phyloP scores from a whole-genome alignment of 2,113 vertebrate genomes.

The Machaerirhynchus nigripectus region DNA sequence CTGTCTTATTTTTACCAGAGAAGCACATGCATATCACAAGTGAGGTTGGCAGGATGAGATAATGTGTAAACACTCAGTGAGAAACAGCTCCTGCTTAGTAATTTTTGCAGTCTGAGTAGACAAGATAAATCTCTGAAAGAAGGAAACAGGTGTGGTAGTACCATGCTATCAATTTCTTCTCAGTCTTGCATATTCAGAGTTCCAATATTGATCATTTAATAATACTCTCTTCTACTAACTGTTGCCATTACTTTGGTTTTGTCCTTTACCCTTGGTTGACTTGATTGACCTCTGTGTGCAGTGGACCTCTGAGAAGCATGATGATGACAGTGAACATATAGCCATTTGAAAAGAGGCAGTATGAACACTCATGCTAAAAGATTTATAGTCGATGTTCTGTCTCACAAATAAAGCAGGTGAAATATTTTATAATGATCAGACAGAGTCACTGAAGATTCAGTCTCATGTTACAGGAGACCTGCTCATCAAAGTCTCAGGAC shows the following conservation, averaged over 20 bases:
- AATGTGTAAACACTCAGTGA: constrained; percentile 5
- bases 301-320: background rate
- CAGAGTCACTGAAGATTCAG: background rate
- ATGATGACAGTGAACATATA: background rate
- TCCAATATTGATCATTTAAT: constrained; percentile 29
- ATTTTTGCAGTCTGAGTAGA: constrained; percentile 28
- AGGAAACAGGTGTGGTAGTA: background rate
- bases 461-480: background rate
- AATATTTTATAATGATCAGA: background rate
- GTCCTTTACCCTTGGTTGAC: constrained; percentile 14
- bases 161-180: background rate
- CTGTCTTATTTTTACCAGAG: constrained; percentile 10
- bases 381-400: background rate
- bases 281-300: background rate
- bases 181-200: background rate
- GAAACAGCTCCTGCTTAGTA: constrained; percentile 19
- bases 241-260: constrained; percentile 16
- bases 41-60: constrained; percentile 7
- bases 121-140: background rate
- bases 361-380: background rate
- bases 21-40: constrained; percentile 7
- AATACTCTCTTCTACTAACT: background rate
- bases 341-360: background rate
- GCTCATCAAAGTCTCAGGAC: background rate
- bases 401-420: background rate